Evolutionary conservation across 1,140 invertebrate species (phyloP).

Genomic region (Helicoverpa zea): DNA sequence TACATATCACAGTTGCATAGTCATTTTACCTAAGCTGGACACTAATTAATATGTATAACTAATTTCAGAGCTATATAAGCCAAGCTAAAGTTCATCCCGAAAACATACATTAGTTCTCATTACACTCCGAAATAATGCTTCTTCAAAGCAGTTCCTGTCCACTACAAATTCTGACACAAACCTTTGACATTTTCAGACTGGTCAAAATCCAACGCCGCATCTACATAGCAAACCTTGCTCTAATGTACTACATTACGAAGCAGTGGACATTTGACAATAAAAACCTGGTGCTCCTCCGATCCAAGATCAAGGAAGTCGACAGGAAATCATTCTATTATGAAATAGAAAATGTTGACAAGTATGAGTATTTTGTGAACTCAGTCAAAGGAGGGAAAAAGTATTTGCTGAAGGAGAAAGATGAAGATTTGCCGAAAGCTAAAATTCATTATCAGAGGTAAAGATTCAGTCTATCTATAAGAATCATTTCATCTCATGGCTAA

Average conservation of each 20-base stretch:
- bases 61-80: no score
- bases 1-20: no score
- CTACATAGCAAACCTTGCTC: constrained; percentile 91
- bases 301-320: constrained; percentile 89
- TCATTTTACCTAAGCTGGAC: no score
- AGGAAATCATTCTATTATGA: constrained; percentile 88
- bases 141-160: no score
- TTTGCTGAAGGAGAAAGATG: constrained; percentile 87
- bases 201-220: constrained; percentile 93
- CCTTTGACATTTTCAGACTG: constrained; percentile 91
- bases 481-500: no score
- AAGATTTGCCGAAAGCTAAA: constrained; percentile 77
- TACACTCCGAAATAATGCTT: no score
- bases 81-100: no score
- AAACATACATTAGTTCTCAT: no score
- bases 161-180: no score
- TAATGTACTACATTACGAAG: constrained; percentile 93
- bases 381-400: constrained; percentile 85
- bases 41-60: no score
- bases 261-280: constrained; percentile 94
- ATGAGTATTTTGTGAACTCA: constrained; percentile 26
- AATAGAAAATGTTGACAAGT: constrained; percentile 33
- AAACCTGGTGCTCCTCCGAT: constrained; percentile 90
- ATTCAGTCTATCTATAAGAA: neutral
- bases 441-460: constrained; percentile 42